Evolutionary conservation across 2,888 invertebrate species (phyloP).

Genomic region (Archips crataeganus): DNA sequence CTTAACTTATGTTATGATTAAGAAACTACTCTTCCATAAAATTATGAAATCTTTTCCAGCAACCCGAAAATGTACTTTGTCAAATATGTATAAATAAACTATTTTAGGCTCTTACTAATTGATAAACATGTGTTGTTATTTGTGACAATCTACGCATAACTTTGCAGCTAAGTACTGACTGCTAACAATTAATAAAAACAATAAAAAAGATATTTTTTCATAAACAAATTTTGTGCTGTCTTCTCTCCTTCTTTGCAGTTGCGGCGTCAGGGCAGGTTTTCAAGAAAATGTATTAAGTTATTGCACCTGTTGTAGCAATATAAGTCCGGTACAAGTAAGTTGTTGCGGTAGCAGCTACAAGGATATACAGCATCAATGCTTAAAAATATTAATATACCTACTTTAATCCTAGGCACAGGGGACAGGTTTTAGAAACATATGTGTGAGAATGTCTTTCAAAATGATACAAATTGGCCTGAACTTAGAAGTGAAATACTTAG

Average conservation of each 20-base stretch:
- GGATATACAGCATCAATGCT: constrained; percentile 19
- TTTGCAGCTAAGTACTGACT: not conserved
- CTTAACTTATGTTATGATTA: constrained; percentile 52
- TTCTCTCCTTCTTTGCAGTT: not conserved
- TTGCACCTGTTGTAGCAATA: constrained; percentile 62
- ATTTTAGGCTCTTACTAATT: too few species aligned
- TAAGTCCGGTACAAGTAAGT: constrained; percentile 50
- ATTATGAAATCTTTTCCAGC: constrained; percentile 1
- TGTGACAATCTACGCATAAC: not conserved
- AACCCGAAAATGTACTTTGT: not conserved
- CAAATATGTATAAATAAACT: too few species aligned
- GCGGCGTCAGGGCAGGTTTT: not conserved
- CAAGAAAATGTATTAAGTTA: constrained; percentile 24
- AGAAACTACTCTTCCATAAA: constrained; percentile 16
- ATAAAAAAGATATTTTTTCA: not conserved
- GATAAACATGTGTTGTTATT: too few species aligned
- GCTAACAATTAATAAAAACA: too few species aligned
- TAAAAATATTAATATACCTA: not conserved
- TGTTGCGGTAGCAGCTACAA: not conserved
- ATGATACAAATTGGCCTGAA: too few species aligned
- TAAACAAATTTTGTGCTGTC: not conserved
- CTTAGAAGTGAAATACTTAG: too few species aligned
- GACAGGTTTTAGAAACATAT: not conserved
- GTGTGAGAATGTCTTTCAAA: too few species aligned
- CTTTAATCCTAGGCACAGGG: not conserved